Conservation (phyloP, 2,888 invertebrate species). For the Tortrix viridana region DNA sequence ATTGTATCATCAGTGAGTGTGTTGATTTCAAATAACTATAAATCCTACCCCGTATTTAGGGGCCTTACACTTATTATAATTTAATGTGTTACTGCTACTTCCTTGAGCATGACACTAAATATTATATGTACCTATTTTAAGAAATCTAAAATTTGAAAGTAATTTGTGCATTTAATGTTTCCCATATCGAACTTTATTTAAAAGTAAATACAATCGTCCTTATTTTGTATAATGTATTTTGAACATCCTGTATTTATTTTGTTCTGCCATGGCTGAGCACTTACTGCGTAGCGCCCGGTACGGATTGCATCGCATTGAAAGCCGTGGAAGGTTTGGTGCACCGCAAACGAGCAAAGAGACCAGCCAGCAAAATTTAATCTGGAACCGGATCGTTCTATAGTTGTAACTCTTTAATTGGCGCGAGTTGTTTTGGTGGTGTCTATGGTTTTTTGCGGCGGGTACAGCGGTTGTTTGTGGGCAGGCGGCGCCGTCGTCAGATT, state of each 20-base stretch:
- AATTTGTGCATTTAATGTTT: conserved; percentile 22
- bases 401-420: too few species aligned
- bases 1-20: conserved; percentile 21
- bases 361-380: neutral
- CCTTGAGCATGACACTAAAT: conserved; percentile 31
- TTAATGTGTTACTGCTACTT: conserved; percentile 25
- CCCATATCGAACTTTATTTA: conserved; percentile 14
- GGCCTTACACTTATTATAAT: conserved; percentile 24
- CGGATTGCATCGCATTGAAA: conserved; percentile 2
- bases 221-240: conserved; percentile 12
- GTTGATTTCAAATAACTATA: conserved; percentile 18
- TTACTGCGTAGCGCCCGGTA: conserved; percentile 18
- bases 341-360: conserved; percentile 29
- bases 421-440: too few species aligned
- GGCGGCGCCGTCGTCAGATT: conserved; percentile 87
- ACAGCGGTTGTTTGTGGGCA: conserved; percentile 65
- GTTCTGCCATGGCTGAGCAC: conserved; percentile 25
- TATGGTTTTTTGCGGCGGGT: conserved; percentile 30
- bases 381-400: too few species aligned
- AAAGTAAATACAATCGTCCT: conserved; percentile 14
- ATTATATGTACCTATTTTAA: conserved; percentile 11
- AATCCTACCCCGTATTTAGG: conserved; percentile 17
- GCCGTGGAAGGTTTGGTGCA: conserved; percentile 6
- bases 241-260: conserved; percentile 19
- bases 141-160: conserved; percentile 10